These are phyloP conservation scores for Egretta garzetta DNA, from an alignment of 2,113 vertebrate genomes.

Conservation along the genomic window DNA sequence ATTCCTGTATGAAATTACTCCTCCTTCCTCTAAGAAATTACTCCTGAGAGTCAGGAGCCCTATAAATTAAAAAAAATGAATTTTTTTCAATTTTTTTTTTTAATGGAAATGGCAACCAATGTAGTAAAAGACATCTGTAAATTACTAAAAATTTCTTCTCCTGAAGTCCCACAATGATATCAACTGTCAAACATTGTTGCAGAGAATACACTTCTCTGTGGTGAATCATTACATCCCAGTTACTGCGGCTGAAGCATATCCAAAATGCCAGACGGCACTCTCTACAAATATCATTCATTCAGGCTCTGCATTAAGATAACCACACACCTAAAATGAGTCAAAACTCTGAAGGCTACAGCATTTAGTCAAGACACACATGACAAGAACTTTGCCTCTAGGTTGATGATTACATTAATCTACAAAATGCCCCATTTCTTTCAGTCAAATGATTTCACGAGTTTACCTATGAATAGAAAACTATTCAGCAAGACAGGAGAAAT, in stretches of 20 bases:
- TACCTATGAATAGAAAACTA: neutral
- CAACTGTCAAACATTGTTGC: neutral
- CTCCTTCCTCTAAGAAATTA: neutral
- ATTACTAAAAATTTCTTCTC: neutral
- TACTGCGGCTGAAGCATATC: neutral
- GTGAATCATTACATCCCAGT: neutral
- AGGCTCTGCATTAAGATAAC: neutral
- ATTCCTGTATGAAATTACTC: neutral
- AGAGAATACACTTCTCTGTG: neutral
- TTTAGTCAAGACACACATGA: neutral
- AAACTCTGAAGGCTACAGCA: neutral
- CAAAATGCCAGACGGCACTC: neutral
- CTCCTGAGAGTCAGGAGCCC: neutral
- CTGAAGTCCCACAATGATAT: neutral
- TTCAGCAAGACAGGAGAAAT: neutral
- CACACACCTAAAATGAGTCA: neutral
- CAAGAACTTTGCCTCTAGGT: neutral
- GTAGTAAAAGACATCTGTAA: neutral
- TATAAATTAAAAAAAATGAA: neutral
- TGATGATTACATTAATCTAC: neutral
- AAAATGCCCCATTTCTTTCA: slow-evolving; percentile 1
- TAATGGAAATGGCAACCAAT: neutral
- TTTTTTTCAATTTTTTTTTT: neutral
- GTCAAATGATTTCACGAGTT: neutral
- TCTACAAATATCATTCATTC: neutral